phyloP scores from a whole-genome alignment of 2,797 vertebrate species.

The Premnoplex brunnescens region DNA sequence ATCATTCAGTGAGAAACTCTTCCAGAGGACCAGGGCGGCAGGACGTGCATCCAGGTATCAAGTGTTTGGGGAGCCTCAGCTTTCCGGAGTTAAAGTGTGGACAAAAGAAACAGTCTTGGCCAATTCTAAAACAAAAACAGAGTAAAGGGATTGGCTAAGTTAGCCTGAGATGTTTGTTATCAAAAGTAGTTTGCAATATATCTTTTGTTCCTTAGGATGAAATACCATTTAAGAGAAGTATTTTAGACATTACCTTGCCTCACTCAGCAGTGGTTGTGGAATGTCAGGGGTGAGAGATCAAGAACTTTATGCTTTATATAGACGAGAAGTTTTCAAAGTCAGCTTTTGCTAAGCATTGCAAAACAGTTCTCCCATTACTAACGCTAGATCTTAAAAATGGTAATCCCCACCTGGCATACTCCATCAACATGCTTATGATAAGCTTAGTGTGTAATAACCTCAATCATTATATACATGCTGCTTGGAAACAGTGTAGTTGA shows the following conservation, averaged over 20 bases:
- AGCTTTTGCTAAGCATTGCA: neutral
- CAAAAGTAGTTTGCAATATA: neutral
- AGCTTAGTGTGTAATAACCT: neutral
- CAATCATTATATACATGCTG: neutral
- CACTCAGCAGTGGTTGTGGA: neutral
- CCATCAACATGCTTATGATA: neutral
- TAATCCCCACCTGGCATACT: neutral
- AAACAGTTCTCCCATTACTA: neutral
- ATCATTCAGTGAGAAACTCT: constrained; percentile 89
- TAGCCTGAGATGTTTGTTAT: neutral
- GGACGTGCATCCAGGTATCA: constrained; percentile 81
- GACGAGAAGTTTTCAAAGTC: neutral
- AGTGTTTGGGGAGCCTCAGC: constrained; percentile 45
- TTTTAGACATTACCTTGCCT: neutral
- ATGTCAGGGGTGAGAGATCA: neutral
- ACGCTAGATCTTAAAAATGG: neutral
- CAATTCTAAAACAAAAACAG: neutral
- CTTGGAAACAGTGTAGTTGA: neutral
- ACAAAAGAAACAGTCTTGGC: neutral
- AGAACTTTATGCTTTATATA: neutral
- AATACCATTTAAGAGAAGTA: neutral
- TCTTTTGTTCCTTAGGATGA: neutral
- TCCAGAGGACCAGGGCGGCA: constrained; percentile 89
- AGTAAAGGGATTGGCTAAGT: neutral
- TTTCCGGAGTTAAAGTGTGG: neutral